Conservation (phyloP, 2,888 invertebrate genomes). For the Amblyjoppa fuscipennis region DNA sequence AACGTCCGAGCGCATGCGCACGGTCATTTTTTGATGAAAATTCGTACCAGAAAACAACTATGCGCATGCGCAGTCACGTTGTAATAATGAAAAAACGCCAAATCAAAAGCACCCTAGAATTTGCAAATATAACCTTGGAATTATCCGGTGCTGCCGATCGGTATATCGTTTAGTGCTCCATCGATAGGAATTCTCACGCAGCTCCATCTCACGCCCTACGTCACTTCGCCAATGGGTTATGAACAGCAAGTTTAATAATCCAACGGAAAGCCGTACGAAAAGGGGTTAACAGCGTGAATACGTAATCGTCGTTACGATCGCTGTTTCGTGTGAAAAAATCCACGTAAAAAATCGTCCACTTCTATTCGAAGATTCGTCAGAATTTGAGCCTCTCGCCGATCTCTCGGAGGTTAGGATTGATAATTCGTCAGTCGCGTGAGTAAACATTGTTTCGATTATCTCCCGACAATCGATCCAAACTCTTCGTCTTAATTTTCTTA, state of each 20-base stretch:
- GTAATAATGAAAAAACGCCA: too few relatives aligned
- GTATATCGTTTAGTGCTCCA: not conserved
- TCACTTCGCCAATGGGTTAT: not conserved
- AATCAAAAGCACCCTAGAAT: not conserved
- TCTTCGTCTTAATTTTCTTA: not conserved
- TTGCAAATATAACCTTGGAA: not conserved
- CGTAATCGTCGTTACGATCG: not conserved
- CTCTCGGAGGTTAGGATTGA: conserved; percentile 45
- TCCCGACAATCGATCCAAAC: not conserved
- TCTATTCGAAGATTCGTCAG: not conserved
- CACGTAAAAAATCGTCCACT: not conserved
- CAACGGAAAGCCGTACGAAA: not conserved
- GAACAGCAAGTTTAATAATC: conserved; percentile 5
- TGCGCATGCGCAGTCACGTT: too few relatives aligned
- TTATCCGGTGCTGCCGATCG: not conserved
- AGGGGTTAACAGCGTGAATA: not conserved
- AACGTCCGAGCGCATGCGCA: too few relatives aligned
- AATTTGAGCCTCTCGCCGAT: not conserved
- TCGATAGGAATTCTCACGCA: not conserved
- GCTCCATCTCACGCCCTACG: conserved; percentile 6
- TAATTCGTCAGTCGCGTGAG: not conserved
- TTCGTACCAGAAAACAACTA: too few relatives aligned
- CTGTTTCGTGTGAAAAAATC: not conserved
- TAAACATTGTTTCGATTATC: not conserved
- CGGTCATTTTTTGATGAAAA: too few relatives aligned